Percentiles rank a stretch among this genome's conserved stretches.
phyloP scores from a whole-genome alignment of 2,797 vertebrate species.

The Mus caroli region DNA sequence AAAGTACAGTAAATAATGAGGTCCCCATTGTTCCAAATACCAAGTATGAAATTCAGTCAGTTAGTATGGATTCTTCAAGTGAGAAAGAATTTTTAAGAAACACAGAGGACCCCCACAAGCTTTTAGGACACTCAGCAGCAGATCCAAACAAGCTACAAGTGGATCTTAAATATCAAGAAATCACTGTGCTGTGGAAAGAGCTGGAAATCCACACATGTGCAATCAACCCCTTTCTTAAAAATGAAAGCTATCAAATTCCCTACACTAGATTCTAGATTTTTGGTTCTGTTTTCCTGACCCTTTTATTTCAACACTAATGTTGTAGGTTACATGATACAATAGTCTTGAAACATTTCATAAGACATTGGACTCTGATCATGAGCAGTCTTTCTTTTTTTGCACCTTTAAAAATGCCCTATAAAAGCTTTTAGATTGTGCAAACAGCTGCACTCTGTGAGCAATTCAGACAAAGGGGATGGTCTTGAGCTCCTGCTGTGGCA shows the following conservation, averaged over 20 bases:
- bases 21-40: slow-evolving; percentile 59
- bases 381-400: background rate
- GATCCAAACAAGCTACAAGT: slow-evolving; percentile 55
- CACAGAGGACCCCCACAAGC: slow-evolving; percentile 62
- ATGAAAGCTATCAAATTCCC: slow-evolving; percentile 42
- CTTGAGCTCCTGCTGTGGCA: slow-evolving; percentile 3
- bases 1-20: slow-evolving; percentile 37
- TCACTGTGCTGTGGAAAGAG: slow-evolving; percentile 54
- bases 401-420: background rate
- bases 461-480: slow-evolving; percentile 3
- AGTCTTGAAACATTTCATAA: slow-evolving; percentile 51
- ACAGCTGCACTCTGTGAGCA: background rate
- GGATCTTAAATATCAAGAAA: slow-evolving; percentile 80
- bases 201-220: slow-evolving; percentile 68
- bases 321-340: background rate
- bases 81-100: slow-evolving; percentile 64
- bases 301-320: background rate
- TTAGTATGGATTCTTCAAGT: slow-evolving; percentile 80
- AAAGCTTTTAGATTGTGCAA: slow-evolving; percentile 51
- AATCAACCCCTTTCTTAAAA: background rate
- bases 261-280: background rate
- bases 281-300: background rate
- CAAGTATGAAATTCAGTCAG: slow-evolving; percentile 71
- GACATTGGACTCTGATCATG: background rate
- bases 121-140: slow-evolving; percentile 67